These are phyloP conservation scores for Threskiornis aethiopicus DNA, from an alignment of 2,797 vertebrate species.

Conservation along the genomic window DNA sequence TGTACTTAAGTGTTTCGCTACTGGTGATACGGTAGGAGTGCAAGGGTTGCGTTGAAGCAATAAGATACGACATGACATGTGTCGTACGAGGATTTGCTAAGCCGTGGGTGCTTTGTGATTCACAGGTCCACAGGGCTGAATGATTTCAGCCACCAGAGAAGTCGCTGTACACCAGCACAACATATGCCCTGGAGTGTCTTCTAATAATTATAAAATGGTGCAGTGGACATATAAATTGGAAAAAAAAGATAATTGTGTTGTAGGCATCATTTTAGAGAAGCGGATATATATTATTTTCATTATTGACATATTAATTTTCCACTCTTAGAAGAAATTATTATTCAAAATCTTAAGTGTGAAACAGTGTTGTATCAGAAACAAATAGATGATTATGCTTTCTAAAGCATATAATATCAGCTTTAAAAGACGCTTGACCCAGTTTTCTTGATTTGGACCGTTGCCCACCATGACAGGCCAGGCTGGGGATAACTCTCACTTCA, in stretches of 20 bases:
- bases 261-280: background rate
- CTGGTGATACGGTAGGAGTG: background rate
- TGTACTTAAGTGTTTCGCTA: background rate
- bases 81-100: constrained; percentile 46
- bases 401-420: background rate
- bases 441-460: constrained; percentile 52
- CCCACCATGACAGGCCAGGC: constrained; percentile 10
- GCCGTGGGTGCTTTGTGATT: constrained; percentile 58
- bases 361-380: background rate
- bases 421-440: constrained; percentile 55
- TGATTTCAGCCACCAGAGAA: constrained; percentile 68
- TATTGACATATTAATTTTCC: background rate
- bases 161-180: constrained; percentile 48
- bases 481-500: constrained; percentile 31
- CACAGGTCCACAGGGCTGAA: constrained; percentile 62
- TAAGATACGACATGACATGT: constrained; percentile 59
- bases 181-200: constrained; percentile 57
- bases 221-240: constrained; percentile 1
- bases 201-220: constrained; percentile 67
- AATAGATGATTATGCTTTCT: background rate
- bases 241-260: background rate
- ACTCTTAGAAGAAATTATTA: background rate
- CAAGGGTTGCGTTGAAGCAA: background rate
- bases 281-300: background rate
- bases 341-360: background rate